These are phyloP conservation scores for Oikopleura dioica DNA, from an alignment of 23 tunicate species.

Conservation along the genomic window DNA sequence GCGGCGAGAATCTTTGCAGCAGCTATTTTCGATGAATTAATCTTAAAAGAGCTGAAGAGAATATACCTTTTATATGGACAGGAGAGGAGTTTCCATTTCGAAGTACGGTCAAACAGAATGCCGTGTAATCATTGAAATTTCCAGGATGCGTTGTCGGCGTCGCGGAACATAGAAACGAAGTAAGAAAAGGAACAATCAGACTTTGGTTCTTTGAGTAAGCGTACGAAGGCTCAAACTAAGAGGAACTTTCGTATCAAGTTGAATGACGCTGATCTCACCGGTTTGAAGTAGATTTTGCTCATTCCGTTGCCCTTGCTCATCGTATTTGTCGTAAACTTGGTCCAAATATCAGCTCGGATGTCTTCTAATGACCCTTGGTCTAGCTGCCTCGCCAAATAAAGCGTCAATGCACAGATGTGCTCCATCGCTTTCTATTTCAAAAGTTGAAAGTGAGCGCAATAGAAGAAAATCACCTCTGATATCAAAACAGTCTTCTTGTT, in stretches of 20 bases:
- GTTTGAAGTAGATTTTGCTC: neutral
- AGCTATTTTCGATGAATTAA: no score
- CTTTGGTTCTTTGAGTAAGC: neutral
- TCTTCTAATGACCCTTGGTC: neutral
- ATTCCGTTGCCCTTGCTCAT: neutral
- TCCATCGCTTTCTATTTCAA: neutral
- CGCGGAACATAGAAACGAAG: neutral
- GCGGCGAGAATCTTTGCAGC: neutral
- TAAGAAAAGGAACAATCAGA: neutral
- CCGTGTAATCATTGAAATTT: neutral
- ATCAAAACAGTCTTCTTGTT: neutral
- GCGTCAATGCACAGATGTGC: neutral
- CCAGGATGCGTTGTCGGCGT: neutral
- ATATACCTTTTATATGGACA: neutral
- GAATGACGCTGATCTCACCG: neutral
- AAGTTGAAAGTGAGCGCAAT: no score
- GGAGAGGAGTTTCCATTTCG: neutral
- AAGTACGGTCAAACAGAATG: neutral
- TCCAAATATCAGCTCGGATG: neutral
- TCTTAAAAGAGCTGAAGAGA: no score
- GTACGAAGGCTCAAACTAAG: neutral
- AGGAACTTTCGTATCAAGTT: no score
- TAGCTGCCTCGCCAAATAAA: neutral
- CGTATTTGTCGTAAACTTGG: neutral
- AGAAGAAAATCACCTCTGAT: no score